Base-by-base conservation (phyloP, 2,797 vertebrate species). In the Pyrocephalus nanus region DNA sequence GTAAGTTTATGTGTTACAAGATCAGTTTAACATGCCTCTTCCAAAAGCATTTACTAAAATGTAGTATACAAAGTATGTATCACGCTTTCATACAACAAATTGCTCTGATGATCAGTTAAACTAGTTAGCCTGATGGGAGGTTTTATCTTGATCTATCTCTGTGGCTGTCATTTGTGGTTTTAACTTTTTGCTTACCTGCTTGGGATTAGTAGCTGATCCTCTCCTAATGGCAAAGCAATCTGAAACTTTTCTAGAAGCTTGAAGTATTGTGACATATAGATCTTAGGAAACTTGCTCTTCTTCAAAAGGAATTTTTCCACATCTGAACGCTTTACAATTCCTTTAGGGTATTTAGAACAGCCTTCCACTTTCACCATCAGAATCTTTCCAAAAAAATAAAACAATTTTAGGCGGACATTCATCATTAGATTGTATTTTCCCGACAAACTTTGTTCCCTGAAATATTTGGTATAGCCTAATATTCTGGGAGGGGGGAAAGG, bases 181-280 rank as follows among this genome's bases (percentile, higher is more conserved):
- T 60, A 67, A 51, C 32, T 42, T 62, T 85, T 81, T 22, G 11
- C 77, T 97, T 97, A 99, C 99, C 98, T 99, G 99, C 98, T 99
- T 91, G 99, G 99, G 58, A 99, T 97, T 80, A 99, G 98, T 4
- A 99, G 98, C 86, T 99, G 99, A 79, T 99, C 98, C 18, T 99
- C 98, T 70, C 99, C 98, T 48, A 99, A 98, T 2, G 99, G 99
- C 86, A 99, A 97, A 51, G 99, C 99, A 67, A 99, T 99, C 96
- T 99, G 99, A 89, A 99, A 99, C 97, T 99, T 99, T 97, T 99
- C 99, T 96, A 99, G 97, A 86, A 99, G 98, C 64, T 98, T 99
- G 53, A 99, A 99, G 96, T 99, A 99, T 85, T 99, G 98, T 15
- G 96, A 97, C 96, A 98, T 96, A 95, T 99, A 98, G 73, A 97